Evolutionary conservation across 2,113 vertebrate species (phyloP), one percentile per base, ranked within the genome.

Genomic region (Tragelaphus buxtoni): DNA sequence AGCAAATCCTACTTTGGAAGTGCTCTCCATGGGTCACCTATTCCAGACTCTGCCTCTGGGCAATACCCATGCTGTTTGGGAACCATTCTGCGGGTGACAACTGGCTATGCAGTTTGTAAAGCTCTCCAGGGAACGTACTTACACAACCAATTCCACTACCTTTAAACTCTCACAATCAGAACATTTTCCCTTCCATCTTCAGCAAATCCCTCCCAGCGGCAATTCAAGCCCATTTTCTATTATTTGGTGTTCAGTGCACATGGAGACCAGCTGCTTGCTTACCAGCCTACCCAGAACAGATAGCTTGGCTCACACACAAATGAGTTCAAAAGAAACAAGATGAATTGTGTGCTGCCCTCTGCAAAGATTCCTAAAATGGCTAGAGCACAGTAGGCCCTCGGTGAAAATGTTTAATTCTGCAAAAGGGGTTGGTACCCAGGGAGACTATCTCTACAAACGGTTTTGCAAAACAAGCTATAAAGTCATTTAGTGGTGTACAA

Each of bases 201-300:
- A 88, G 85, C 77, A 88, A 92, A 84, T 95, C 35, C 91, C 74
- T 94, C 92, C 81, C 63, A 65, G 72, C 1, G 14, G 69, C 56
- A 88, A 96, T 96, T 86, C 56, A 90, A 96, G 49, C 55, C 58
- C 81, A 69, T 97, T 94, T 98, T 74, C 88, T 95, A 51, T 96
- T 96, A 94, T 94, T 94, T 7, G 2, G 42, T 86, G n/a, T 81
- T 95, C 61, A 83, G 22, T 90, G 69, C n/a, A 97, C 97, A 96
- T 56, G 88, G 47, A 97, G 81, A 80, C 55, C 90, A 98, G 94
- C 94, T 96, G 97, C 61, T 95, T 69, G 93, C 69, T 82, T 92
- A 92, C 92, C 83, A 90, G 85, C 61, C 80, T 90, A 61, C 84
- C 45, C 87, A 88, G 61, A 96, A 84, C 84, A 94, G 96, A 96